Evolutionary conservation across 2,888 invertebrate genomes (phyloP), one percentile per base, ranked within the genome.

Genomic region (Caenorhabditis sp.): DNA sequence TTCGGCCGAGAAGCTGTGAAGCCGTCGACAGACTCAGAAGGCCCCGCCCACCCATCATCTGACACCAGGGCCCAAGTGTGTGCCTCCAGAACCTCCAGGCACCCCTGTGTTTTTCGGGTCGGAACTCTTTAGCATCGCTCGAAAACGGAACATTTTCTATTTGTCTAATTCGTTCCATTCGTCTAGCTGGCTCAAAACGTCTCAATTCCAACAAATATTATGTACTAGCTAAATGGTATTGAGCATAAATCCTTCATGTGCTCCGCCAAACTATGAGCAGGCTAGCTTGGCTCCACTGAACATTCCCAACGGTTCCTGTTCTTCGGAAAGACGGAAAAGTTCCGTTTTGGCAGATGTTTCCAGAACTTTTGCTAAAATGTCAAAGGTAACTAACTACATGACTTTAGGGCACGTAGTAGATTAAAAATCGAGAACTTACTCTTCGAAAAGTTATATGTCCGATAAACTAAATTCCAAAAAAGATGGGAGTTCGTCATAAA

Each of bases 11-110:
- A n/a, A n/a, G 62, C 46, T 39, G 56, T 50, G 55, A 76, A 76
- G 70, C 61, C 63, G 76, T 65, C 76, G 76, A 76, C 76, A 74
- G 66, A 65, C 76, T 70, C 61, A 43, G 61, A 48, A 62, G 45
- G 32, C 70, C 37, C 59, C 70, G 70, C 70, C 70, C 43, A 59
- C 45, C 59, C 75, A 61, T 65, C 72, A 72, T 63, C 56, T 63
- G 59, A 70, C 70, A 70, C 70, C 59, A 59, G 50, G 30, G 45
- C 45, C 52, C 58, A 53, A 46, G 65, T 37, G 55, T 65, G 39
- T 59, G n/a, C n/a, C n/a, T n/a, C n/a, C n/a, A n/a, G n/a, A n/a
- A n/a, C n/a, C 32, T 58, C 26, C 46, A 30, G 11, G 24, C 46
- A 24, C 20, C 27, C 43, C n/a, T 8, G 24, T 30, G 59, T 59